A percentile compares a stretch with the other conserved stretches of the same genome.
phyloP scores from a whole-genome alignment of 2,888 invertebrate genomes.

The Marasmarcha lunaedactyla region DNA sequence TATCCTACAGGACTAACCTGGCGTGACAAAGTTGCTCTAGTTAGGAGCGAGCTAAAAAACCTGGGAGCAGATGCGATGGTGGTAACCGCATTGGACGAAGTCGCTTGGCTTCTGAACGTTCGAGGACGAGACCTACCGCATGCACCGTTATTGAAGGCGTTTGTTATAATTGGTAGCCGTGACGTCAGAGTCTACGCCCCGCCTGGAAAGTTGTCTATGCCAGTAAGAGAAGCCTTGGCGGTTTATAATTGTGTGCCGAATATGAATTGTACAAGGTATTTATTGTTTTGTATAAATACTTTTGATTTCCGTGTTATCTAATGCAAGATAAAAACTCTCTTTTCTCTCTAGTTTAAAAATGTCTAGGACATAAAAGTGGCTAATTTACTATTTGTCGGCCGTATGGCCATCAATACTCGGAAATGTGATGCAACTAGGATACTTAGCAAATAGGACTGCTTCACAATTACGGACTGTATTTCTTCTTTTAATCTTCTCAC shows the following conservation, averaged over 20 bases:
- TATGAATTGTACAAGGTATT: constrained; percentile 64
- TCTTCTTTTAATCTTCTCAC: too few relatives aligned
- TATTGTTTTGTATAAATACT: constrained; percentile 2
- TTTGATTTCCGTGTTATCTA: too few relatives aligned
- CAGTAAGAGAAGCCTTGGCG: constrained; percentile 60
- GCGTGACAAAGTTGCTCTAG: constrained; percentile 78
- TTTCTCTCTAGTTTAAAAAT: too few relatives aligned
- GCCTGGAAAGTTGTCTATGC: constrained; percentile 72
- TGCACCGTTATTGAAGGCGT: constrained; percentile 84
- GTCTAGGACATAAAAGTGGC: too few relatives aligned
- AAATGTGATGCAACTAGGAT: too few relatives aligned
- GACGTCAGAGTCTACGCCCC: constrained; percentile 80
- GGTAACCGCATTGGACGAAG: constrained; percentile 87
- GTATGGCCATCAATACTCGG: too few relatives aligned
- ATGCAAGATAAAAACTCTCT: too few relatives aligned
- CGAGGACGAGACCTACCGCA: constrained; percentile 87
- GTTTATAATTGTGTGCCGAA: constrained; percentile 72
- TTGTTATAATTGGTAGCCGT: constrained; percentile 75
- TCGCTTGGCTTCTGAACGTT: constrained; percentile 88
- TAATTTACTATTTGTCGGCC: too few relatives aligned
- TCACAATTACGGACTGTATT: too few relatives aligned
- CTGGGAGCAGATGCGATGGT: constrained; percentile 82
- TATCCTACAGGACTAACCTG: constrained; percentile 79
- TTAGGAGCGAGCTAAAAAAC: constrained; percentile 73
- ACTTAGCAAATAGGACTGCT: too few relatives aligned